phyloP scores from a whole-genome alignment of 2,113 vertebrate genomes.

The Corythornis vintsioides region DNA sequence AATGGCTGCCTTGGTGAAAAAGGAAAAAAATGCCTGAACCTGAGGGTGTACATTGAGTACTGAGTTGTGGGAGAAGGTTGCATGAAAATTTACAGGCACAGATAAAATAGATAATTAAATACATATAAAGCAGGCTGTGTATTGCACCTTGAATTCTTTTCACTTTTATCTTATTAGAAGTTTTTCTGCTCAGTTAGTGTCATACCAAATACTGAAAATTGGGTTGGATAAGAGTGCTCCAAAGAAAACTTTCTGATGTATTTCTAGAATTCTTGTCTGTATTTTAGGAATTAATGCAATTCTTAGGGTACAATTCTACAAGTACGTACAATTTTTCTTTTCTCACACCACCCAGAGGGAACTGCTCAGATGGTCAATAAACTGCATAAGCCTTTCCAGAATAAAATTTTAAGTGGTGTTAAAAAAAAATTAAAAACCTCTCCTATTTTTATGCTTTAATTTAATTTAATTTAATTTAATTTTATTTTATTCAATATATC shows the following conservation, averaged over 20 bases:
- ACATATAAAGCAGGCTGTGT: neutral
- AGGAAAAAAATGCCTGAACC: neutral
- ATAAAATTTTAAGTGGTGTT: neutral
- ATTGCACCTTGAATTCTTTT: neutral
- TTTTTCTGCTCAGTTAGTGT: neutral
- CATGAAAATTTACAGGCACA: neutral
- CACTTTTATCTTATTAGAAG: neutral
- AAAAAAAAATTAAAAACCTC: neutral
- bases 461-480: no score
- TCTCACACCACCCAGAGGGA: neutral
- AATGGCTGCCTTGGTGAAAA: neutral
- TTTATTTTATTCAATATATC: neutral
- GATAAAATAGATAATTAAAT: neutral
- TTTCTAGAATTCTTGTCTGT: neutral
- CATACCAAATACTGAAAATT: neutral
- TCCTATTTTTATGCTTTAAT: neutral
- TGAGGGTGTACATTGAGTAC: neutral
- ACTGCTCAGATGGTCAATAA: neutral
- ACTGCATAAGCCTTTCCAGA: neutral
- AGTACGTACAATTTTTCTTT: neutral
- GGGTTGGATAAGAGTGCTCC: neutral
- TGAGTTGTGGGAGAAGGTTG: neutral
- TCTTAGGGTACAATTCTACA: neutral
- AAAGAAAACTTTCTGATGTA: neutral
- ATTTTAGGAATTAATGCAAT: neutral